Conservation (phyloP, 2,888 invertebrate species). For the Hipparchia sbordonii region DNA sequence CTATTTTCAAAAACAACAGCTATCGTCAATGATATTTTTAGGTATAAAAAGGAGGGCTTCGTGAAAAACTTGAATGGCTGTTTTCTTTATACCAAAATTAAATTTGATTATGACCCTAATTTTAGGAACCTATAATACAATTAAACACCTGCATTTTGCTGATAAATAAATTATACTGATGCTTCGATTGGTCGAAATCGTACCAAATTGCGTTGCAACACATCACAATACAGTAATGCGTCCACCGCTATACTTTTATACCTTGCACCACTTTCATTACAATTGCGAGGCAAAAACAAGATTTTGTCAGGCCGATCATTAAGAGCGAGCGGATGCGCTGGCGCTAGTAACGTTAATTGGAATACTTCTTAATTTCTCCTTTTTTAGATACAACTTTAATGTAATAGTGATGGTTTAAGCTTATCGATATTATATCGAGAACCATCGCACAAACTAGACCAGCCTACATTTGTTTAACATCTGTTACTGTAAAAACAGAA, state of each 20-base stretch:
- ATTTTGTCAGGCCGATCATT: conserved; percentile 73
- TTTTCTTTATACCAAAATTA: no score
- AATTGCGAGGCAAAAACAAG: conserved; percentile 57
- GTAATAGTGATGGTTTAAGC: conserved; percentile 17
- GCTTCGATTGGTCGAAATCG: no score
- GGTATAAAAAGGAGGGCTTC: no score
- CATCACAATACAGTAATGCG: no score
- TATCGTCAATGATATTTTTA: no score
- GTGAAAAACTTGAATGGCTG: no score
- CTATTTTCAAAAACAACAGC: no score
- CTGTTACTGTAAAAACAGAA: conserved; percentile 30
- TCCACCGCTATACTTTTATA: conserved; percentile 24
- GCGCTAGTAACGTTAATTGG: conserved; percentile 68
- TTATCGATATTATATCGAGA: conserved; percentile 30
- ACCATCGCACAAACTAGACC: conserved; percentile 6
- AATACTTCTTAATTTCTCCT: conserved; percentile 62
- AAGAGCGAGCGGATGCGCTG: conserved; percentile 67
- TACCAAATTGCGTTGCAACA: no score
- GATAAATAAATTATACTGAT: no score
- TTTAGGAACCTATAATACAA: no score
- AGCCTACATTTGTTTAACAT: conserved; percentile 28
- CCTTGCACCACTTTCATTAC: conserved; percentile 45
- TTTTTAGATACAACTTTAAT: conserved; percentile 47
- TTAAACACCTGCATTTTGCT: no score
- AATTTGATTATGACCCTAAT: no score